Percentiles rank a stretch among this genome's conserved stretches.
These are phyloP conservation scores for Alaudala cheleensis DNA, from an alignment of 2,113 vertebrate species.

Conservation along the genomic window DNA sequence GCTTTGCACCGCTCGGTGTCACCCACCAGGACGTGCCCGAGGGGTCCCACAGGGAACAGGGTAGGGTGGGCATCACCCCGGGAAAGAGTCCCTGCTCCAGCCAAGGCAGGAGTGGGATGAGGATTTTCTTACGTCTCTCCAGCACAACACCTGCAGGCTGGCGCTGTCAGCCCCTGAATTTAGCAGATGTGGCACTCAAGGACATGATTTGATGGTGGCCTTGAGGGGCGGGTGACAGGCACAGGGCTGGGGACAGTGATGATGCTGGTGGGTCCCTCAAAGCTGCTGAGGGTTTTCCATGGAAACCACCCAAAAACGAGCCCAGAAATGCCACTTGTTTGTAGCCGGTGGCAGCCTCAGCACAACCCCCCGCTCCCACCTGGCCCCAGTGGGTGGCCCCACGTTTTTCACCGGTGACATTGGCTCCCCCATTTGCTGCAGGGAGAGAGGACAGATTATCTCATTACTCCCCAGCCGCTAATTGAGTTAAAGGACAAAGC, in stretches of 20 bases:
- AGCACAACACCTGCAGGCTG: fast-evolving
- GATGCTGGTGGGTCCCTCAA: fast-evolving
- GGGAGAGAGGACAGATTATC: background rate
- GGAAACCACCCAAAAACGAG: background rate
- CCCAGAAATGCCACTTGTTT: background rate
- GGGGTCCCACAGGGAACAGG: background rate
- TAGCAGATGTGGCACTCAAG: background rate
- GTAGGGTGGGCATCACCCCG: background rate
- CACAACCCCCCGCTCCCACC: background rate
- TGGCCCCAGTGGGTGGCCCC: background rate
- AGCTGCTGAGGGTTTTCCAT: background rate
- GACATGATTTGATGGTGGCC: background rate
- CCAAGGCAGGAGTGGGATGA: background rate
- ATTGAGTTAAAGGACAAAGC: background rate
- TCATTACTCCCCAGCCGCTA: background rate
- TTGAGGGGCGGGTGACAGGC: background rate
- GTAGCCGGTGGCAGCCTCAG: background rate
- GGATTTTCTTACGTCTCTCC: background rate
- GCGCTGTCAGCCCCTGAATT: background rate
- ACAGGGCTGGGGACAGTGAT: background rate
- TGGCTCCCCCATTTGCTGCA: background rate
- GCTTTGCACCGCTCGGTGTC: fast-evolving
- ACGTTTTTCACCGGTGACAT: background rate
- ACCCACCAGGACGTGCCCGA: fast-evolving
- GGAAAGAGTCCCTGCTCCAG: fast-evolving